Percentiles rank a stretch among this genome's conserved stretches.
These are phyloP conservation scores for Drosophila teissieri DNA, from an alignment of 1,140 invertebrate genomes.

Conservation along the genomic window DNA sequence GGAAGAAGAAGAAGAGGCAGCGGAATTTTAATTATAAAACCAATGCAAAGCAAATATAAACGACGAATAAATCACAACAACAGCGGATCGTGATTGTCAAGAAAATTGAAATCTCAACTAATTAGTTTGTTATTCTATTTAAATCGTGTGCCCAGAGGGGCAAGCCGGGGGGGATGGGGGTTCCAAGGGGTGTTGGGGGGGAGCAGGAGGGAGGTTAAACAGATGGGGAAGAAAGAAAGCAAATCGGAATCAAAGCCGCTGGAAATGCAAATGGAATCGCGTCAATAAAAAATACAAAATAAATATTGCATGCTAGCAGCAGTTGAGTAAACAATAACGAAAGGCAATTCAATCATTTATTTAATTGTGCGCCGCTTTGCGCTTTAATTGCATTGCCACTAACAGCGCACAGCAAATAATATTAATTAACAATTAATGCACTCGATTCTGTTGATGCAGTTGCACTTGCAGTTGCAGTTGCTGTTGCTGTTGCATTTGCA, in stretches of 20 bases:
- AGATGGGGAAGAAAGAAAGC: conserved; percentile 23
- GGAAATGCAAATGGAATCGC: conserved; percentile 48
- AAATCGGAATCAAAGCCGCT: conserved; percentile 18
- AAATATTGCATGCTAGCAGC: conserved; percentile 21
- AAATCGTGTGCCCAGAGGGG: conserved; percentile 31
- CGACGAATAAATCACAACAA: conserved; percentile 40
- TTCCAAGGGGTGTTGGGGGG: background rate
- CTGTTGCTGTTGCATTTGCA: conserved; percentile 19
- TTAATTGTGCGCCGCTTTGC: conserved; percentile 70
- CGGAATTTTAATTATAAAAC: conserved; percentile 50
- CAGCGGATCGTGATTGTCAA: conserved; percentile 48
- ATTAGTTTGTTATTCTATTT: conserved; percentile 83
- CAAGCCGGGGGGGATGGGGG: no score
- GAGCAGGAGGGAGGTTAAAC: conserved; percentile 3
- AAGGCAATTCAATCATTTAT: conserved; percentile 69
- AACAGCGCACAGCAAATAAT: conserved; percentile 52
- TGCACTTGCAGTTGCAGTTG: conserved; percentile 25
- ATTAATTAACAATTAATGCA: conserved; percentile 79
- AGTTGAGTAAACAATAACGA: conserved; percentile 46
- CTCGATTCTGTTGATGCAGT: conserved; percentile 34
- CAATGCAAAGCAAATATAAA: conserved; percentile 49
- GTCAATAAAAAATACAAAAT: conserved; percentile 40
- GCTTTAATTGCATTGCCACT: conserved; percentile 67
- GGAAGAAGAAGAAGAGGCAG: background rate
- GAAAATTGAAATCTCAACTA: conserved; percentile 71